Base-by-base conservation (phyloP, 2,888 invertebrate genomes). In the Eupithecia insigniata region DNA sequence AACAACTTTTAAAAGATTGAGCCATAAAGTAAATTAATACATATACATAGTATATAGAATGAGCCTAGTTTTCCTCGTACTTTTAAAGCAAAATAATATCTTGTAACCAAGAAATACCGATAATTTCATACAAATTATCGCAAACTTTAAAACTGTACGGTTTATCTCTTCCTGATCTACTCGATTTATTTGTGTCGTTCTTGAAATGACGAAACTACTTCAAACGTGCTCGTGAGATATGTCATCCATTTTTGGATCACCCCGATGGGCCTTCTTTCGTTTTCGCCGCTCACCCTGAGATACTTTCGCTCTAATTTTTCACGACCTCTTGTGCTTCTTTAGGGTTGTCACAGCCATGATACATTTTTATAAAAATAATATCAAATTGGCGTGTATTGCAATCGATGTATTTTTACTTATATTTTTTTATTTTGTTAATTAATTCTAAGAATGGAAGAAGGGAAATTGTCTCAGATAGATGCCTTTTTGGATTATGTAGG, bases 271-370 rank as follows among this genome's bases (percentile, higher is more conserved):
- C 92, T 92, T 92, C 91, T 87, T 80, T 85, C 69, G 66, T 67
- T 91, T 91, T 91, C 91, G 90, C 92, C 91, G 88, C 82, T 91
- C 92, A 89, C 90, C 83, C 79, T 69, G 74, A 78, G 72, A 73
- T 84, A 90, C 92, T 92, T 92, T 92, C 91, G 89, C 89, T 90
- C 88, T 84, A 86, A 85, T 90, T 91, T 90, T 92, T 88, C 90
- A 81, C 86, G 90, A 90, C 90, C 89, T 89, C 85, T 87, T 77
- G 71, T 74, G 69, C 74, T 67, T 73, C 70, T 58, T 39, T 74
- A 80, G 80, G 80, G 78, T 26, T 79, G 77, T 39, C 30, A 51
- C 46, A 51, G 1, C 10, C 22, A 3, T 51, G 46, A 10, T n/a
- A 62, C 14, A 51, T 46, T 16, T 36, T 36, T 2, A 36, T 36